A percentile compares a stretch with the other conserved stretches of the same genome.
phyloP scores from a whole-genome alignment of 2,888 invertebrate species.

The Mayetiola destructor region DNA sequence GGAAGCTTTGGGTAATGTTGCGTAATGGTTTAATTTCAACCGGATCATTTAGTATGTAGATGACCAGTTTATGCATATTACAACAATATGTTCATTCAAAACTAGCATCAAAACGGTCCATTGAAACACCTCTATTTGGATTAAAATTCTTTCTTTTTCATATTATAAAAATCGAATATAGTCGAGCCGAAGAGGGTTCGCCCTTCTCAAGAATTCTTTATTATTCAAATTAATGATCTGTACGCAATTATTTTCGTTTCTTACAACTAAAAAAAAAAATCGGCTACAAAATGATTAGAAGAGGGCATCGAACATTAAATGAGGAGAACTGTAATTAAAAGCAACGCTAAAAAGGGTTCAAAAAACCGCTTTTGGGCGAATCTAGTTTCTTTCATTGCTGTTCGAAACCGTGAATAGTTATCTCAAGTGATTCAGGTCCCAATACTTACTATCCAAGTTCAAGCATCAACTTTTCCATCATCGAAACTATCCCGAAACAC shows the following conservation, averaged over 20 bases:
- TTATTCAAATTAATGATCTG: neutral
- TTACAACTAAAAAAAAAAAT: neutral
- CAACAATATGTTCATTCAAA: too few species aligned
- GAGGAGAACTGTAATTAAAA: too few species aligned
- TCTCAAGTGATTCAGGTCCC: too few species aligned
- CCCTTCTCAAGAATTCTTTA: neutral
- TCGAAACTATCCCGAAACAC: too few species aligned
- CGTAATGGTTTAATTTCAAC: neutral
- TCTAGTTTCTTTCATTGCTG: too few species aligned
- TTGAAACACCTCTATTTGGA: neutral
- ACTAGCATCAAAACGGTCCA: neutral
- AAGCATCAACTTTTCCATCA: too few species aligned
- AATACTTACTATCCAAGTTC: too few species aligned
- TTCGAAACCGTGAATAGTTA: too few species aligned
- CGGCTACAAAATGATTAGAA: neutral
- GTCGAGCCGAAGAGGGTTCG: neutral
- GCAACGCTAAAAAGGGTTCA: too few species aligned
- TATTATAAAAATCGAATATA: neutral
- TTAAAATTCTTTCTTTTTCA: neutral
- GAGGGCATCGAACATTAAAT: neutral
- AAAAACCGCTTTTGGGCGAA: too few species aligned
- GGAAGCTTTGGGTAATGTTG: neutral
- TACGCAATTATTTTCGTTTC: neutral
- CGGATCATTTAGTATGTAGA: conserved; percentile 7
- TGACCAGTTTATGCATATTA: conserved; percentile 10